A percentile compares a stretch with the other conserved stretches of the same genome.
Conservation (phyloP, 2,113 vertebrate genomes). For the Haplochromis vanheusdeni region DNA sequence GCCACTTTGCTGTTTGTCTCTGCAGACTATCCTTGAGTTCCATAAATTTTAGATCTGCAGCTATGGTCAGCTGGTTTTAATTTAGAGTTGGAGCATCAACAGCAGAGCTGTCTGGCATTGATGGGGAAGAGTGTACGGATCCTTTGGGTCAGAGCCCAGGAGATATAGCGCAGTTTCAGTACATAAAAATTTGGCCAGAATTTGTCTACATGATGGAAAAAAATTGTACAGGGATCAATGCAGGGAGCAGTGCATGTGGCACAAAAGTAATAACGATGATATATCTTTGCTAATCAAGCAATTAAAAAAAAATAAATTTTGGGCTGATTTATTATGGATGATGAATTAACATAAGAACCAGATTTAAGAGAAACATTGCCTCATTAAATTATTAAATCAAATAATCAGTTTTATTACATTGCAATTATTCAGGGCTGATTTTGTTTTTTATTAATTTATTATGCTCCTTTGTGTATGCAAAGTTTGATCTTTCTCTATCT, state of each 20-base stretch:
- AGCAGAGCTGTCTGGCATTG: slow-evolving; percentile 4
- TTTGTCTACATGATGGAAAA: background rate
- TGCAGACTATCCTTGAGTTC: background rate
- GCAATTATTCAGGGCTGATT: background rate
- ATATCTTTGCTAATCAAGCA: background rate
- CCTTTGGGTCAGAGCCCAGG: background rate
- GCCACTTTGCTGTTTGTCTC: background rate
- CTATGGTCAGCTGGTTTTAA: slow-evolving; percentile 16
- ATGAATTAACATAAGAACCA: background rate
- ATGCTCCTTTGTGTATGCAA: background rate
- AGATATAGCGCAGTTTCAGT: background rate
- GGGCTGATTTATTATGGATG: background rate
- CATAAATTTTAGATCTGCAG: background rate
- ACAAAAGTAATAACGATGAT: background rate
- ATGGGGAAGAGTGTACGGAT: background rate
- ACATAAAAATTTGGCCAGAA: background rate
- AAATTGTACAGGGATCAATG: background rate
- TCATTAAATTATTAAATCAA: background rate
- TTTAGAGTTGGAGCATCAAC: slow-evolving; percentile 22
- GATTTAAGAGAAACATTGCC: background rate
- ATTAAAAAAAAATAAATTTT: background rate
- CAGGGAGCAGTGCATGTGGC: background rate
- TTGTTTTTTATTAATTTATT: background rate
- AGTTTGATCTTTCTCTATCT: background rate
- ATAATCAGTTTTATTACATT: background rate